Percentiles rank a stretch among this genome's conserved stretches.
phyloP scores from a whole-genome alignment of 2,888 invertebrate species.

The Onthophagus sagittarius region DNA sequence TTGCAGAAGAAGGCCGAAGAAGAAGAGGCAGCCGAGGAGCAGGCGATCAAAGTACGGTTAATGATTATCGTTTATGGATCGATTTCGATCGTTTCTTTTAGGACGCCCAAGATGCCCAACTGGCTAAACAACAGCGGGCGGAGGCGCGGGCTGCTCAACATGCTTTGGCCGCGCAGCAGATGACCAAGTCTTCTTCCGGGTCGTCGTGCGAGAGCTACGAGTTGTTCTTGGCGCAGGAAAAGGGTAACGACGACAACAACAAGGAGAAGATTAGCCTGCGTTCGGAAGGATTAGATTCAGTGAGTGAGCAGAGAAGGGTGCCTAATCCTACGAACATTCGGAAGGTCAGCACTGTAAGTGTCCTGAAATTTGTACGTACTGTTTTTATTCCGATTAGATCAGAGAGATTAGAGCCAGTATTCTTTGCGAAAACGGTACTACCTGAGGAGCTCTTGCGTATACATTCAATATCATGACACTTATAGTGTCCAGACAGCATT shows the following conservation, averaged over 20 bases:
- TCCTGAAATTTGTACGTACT: slow-evolving; percentile 43
- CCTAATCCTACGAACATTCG: slow-evolving; percentile 65
- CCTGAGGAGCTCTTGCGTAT: not conserved
- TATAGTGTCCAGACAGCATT: slow-evolving; percentile 48
- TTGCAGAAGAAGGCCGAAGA: slow-evolving; percentile 96
- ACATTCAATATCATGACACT: slow-evolving; percentile 46
- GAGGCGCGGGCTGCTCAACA: slow-evolving; percentile 61
- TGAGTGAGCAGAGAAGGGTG: slow-evolving; percentile 73
- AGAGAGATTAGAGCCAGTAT: slow-evolving; percentile 20
- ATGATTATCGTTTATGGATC: slow-evolving; percentile 14
- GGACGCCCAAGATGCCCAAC: slow-evolving; percentile 64
- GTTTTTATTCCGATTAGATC: slow-evolving; percentile 28
- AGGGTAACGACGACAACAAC: slow-evolving; percentile 85
- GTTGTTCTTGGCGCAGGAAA: slow-evolving; percentile 84
- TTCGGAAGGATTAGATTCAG: slow-evolving; percentile 79
- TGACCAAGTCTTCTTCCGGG: slow-evolving; percentile 80
- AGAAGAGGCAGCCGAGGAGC: slow-evolving; percentile 93
- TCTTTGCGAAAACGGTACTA: slow-evolving; percentile 29
- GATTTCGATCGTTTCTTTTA: slow-evolving; percentile 38
- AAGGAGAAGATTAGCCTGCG: slow-evolving; percentile 88
- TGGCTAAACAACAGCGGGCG: slow-evolving; percentile 62
- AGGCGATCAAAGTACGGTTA: slow-evolving; percentile 74
- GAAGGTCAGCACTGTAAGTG: slow-evolving; percentile 92
- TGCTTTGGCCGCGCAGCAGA: slow-evolving; percentile 57
- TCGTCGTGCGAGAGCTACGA: slow-evolving; percentile 91